A percentile compares a stretch with the other conserved stretches of the same genome.
These are phyloP conservation scores for Hoplodrina ambigua DNA, from an alignment of 2,888 invertebrate species.

Conservation along the genomic window DNA sequence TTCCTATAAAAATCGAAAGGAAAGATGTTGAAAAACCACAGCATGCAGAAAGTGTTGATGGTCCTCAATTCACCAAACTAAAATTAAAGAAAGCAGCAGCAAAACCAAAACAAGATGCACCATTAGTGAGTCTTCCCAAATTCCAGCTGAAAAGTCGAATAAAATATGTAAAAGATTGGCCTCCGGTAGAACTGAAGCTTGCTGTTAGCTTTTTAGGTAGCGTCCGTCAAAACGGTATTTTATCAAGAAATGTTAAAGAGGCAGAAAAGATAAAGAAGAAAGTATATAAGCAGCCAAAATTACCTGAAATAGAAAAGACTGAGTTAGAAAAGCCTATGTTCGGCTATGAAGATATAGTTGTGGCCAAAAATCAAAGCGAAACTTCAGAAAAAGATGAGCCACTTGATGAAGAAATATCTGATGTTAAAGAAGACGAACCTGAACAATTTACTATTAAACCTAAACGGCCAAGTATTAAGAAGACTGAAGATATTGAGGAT, in stretches of 20 bases:
- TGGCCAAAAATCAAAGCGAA: constrained; percentile 75
- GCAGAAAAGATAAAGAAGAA: constrained; percentile 92
- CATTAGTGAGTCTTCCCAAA: constrained; percentile 90
- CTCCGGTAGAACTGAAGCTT: constrained; percentile 90
- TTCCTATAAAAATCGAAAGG: constrained; percentile 91
- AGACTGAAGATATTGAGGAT: constrained; percentile 89
- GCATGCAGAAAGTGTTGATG: constrained; percentile 91
- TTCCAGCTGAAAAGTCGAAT: constrained; percentile 94
- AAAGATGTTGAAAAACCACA: constrained; percentile 92
- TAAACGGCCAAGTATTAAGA: constrained; percentile 83
- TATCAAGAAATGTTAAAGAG: constrained; percentile 93
- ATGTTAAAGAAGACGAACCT: constrained; percentile 71
- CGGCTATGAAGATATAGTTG: constrained; percentile 87
- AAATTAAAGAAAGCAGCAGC: constrained; percentile 92
- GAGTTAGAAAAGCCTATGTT: constrained; percentile 90
- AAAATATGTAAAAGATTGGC: constrained; percentile 91
- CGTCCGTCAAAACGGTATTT: constrained; percentile 91
- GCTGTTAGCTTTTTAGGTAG: constrained; percentile 89
- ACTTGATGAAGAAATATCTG: constrained; percentile 60
- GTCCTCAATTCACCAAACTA: constrained; percentile 92
- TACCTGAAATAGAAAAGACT: constrained; percentile 89
- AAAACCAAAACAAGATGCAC: constrained; percentile 86
- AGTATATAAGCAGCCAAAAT: constrained; percentile 89
- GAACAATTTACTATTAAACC: constrained; percentile 85
- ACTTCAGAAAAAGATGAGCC: constrained; percentile 41